A percentile compares a stretch with the other conserved stretches of the same genome.
Evolutionary conservation across 2,888 invertebrate species (phyloP).

Genomic region (Herminia tarsipennalis): DNA sequence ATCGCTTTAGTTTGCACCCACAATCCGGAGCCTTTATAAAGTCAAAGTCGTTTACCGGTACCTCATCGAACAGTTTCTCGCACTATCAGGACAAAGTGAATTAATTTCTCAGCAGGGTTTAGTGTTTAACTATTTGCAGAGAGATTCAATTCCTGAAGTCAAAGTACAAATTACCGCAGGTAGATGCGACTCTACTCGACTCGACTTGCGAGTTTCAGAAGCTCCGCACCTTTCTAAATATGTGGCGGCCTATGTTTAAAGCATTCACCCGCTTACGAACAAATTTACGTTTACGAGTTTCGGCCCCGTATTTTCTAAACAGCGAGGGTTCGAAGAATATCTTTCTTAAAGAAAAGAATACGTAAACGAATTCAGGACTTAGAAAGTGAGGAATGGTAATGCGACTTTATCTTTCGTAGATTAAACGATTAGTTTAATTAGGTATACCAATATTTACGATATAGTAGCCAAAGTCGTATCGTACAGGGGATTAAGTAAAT

Average conservation of each 20-base stretch:
- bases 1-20: conserved; percentile 38
- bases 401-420: conserved; percentile 23
- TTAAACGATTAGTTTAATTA: conserved; percentile 28
- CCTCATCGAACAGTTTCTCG: conserved; percentile 39
- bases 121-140: conserved; percentile 49
- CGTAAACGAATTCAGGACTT: conserved; percentile 11
- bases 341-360: conserved; percentile 49
- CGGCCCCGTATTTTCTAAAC: conserved; percentile 55
- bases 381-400: conserved; percentile 14
- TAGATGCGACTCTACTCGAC: conserved; percentile 43
- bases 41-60: conserved; percentile 32
- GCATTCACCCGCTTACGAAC: conserved; percentile 58
- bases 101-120: conserved; percentile 54
- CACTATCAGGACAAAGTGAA: conserved; percentile 48
- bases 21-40: conserved; percentile 29
- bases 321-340: conserved; percentile 53
- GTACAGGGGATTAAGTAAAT: conserved; percentile 61
- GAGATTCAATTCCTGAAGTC: conserved; percentile 59
- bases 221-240: conserved; percentile 54
- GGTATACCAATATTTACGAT: conserved; percentile 25
- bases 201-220: conserved; percentile 52
- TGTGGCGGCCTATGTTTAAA: conserved; percentile 57
- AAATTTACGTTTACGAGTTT: conserved; percentile 66
- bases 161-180: conserved; percentile 58
- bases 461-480: conserved; percentile 23